Base-by-base conservation (phyloP, 2,113 vertebrate genomes). In the Malurus alboscapulatus region DNA sequence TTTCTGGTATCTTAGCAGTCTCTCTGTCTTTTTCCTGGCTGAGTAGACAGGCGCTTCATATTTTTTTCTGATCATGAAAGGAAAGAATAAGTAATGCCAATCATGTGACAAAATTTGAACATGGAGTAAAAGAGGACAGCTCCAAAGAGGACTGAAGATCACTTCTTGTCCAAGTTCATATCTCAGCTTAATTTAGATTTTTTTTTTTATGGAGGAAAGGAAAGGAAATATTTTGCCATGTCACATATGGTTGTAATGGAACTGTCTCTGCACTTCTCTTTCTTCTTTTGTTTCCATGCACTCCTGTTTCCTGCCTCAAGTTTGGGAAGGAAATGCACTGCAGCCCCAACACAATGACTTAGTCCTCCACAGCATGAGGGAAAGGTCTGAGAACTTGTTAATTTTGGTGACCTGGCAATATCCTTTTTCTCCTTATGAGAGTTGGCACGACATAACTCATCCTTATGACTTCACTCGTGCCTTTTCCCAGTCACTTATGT, bases 231-330 rank as follows among this genome's bases (percentile, higher is more conserved):
- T 80, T 96, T 92, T 87, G 63, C 32, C 44, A 11, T 18, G 24
- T 94, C 47, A 63, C 78, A 69, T 92, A 47, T 83, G 26, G 17
- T 85, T 83, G 58, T 76, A 90, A 85, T 40, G 75, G 75, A 83
- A 14, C 65, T 89, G 10, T 82, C 88, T 88, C 88, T 84, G 78
- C 47, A 62, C 63, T 88, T 90, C 40, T 92, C 75, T 90, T 94
- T 94, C 82, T 95, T 80, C 87, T 94, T 94, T 96, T 89, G 91
- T 94, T 92, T 78, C 78, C 32, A 84, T 79, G 50, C 42, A 42
- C 29, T 88, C 76, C 68, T 17, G 40, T 92, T 95, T 96, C 95
- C 95, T 95, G 84, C 44, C 67, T 88, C 59, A 92, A n/a, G 29
- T 94, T 92, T 92, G 78, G 71, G 82, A 92, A 93, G 94, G 94